Evolutionary conservation across 2,888 invertebrate genomes (phyloP), one percentile per base, ranked within the genome.

Genomic region (Coleophora deauratella): DNA sequence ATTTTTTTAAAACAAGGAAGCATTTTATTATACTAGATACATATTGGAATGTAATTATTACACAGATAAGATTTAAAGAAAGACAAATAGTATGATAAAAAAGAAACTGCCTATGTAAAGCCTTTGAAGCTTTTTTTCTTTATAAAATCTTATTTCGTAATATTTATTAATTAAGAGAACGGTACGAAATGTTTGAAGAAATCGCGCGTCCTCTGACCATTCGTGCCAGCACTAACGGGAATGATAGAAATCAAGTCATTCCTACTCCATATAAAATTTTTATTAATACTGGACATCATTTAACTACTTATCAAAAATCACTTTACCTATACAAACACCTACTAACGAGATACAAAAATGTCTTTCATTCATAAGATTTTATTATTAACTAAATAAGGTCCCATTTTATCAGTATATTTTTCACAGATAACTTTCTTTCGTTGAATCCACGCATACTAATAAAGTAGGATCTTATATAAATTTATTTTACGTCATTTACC

Each of bases 251-350:
- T 30, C 50, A 40, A 49, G 52, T 38, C 51, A 54, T 49, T 57
- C 50, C 52, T 51, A 52, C 51, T 51, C 50, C 52, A 55, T 27
- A 40, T 49, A 55, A 45, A 44, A 15, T 32, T 55, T n/a, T 58
- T 55, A 52, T 50, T 64, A 68, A 68, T 68, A 68, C 65, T 66
- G 68, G 60, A 65, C 59, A 56, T 48, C 47, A 55, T 53, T 62
- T 52, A 50, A 44, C 60, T 66, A 61, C 61, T 63, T 61, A 62
- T 42, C 38, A 46, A 51, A 53, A 62, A 52, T 55, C 41, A 52
- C 40, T 46, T 50, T 50, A 45, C 42, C 42, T 47, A 53, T 42
- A 40, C 38, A 36, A 40, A 43, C 38, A 44, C 43, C 40, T 50
- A 51, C 52, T 50, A 48, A 58, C 52, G 50, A 62, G 52, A 54